Percentiles rank a stretch among this genome's conserved stretches.
Evolutionary conservation across 2,888 invertebrate genomes (phyloP).

Genomic region (Zeuzera pyrina): DNA sequence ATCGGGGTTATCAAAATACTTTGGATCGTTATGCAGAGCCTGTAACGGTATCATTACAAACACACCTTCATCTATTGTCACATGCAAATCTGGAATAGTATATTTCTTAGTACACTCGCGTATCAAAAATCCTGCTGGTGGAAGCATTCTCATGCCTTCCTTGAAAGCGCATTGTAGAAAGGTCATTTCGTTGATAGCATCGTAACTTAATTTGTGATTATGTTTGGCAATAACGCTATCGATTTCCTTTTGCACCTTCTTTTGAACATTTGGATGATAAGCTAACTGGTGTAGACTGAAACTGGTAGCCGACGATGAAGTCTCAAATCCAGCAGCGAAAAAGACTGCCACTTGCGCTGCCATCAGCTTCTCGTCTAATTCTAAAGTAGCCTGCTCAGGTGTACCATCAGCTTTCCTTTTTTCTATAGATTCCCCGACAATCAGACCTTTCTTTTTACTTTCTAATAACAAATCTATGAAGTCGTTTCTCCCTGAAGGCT

Average conservation of each 20-base stretch:
- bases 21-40: conserved; percentile 39
- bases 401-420: conserved; percentile 28
- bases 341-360: conserved; percentile 41
- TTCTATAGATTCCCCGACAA: conserved; percentile 36
- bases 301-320: conserved; percentile 42
- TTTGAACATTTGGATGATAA: conserved; percentile 30
- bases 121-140: conserved; percentile 39
- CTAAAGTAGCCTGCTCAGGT: conserved; percentile 14
- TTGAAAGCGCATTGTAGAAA: conserved; percentile 37
- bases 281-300: conserved; percentile 44
- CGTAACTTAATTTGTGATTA: conserved; percentile 31
- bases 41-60: conserved; percentile 28
- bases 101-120: conserved; percentile 31
- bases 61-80: conserved; percentile 36
- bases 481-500: conserved; percentile 36
- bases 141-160: conserved; percentile 44
- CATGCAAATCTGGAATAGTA: conserved; percentile 30
- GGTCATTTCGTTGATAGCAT: conserved; percentile 39
- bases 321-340: conserved; percentile 46
- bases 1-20: conserved; percentile 34
- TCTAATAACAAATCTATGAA: conserved; percentile 42
- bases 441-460: conserved; percentile 29
- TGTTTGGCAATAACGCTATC: conserved; percentile 30
- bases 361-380: conserved; percentile 31
- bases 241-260: conserved; percentile 33